Evolutionary conservation across 2,797 vertebrate genomes (phyloP).

Genomic region (Microchirus variegatus): DNA sequence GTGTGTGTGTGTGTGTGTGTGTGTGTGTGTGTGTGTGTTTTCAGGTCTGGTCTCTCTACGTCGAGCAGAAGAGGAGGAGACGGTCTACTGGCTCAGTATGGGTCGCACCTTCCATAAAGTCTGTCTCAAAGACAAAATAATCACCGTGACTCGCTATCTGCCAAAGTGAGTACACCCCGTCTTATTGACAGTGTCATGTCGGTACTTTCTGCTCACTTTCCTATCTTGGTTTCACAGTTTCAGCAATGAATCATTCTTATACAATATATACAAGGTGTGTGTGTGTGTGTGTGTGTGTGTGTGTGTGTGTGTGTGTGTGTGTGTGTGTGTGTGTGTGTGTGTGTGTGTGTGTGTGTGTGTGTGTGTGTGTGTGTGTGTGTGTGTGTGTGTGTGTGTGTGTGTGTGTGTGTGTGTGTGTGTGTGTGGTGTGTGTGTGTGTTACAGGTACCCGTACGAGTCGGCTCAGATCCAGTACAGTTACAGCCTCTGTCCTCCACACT

Average conservation of each 20-base stretch:
- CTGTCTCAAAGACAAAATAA: slow-evolving; percentile 96
- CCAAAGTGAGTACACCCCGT: slow-evolving; percentile 87
- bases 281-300: too few species aligned
- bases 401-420: too few species aligned
- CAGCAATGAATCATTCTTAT: background rate
- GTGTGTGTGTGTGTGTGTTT: too few species aligned
- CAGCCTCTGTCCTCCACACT: slow-evolving; percentile 94
- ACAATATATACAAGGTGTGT: too few species aligned
- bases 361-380: too few species aligned
- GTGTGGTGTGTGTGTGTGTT: background rate
- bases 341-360: too few species aligned
- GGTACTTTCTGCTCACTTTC: too few species aligned
- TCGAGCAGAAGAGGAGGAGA: slow-evolving; percentile 89
- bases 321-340: background rate
- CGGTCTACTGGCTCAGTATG: slow-evolving; percentile 97
- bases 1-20: too few species aligned
- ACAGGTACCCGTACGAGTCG: slow-evolving; percentile 93
- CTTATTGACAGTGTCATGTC: too few species aligned
- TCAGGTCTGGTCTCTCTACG: slow-evolving; percentile 92
- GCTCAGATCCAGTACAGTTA: slow-evolving; percentile 97
- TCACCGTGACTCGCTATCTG: slow-evolving; percentile 96
- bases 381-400: too few species aligned
- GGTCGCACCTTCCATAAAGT: slow-evolving; percentile 98
- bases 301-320: too few species aligned
- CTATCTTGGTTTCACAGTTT: too few species aligned